A percentile compares a stretch with the other conserved stretches of the same genome.
Evolutionary conservation across 2,888 invertebrate species (phyloP).

Genomic region (Exephanes ischioxanthus): DNA sequence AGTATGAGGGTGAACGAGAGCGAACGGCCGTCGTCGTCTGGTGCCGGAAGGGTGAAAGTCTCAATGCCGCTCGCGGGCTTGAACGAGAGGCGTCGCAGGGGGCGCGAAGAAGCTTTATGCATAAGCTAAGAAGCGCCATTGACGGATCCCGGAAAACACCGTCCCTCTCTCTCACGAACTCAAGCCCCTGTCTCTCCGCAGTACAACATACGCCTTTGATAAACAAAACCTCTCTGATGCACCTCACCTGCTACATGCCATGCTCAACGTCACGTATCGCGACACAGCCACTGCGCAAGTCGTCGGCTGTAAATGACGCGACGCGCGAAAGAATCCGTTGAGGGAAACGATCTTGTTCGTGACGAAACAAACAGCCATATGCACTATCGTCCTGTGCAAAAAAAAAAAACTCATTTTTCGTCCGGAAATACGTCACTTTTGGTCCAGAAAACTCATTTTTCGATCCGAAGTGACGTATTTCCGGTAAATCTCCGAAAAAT

Average conservation of each 20-base stretch:
- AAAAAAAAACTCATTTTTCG: neutral
- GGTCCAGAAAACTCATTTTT: neutral
- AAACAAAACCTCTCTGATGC: slow-evolving; percentile 37
- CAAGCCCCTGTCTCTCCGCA: slow-evolving; percentile 2
- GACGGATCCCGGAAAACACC: slow-evolving; percentile 74
- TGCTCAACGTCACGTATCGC: slow-evolving; percentile 20
- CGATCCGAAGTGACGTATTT: neutral
- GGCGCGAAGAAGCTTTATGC: slow-evolving; percentile 81
- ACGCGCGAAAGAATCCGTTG: neutral
- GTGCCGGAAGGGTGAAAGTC: slow-evolving; percentile 67
- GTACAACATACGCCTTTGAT: slow-evolving; percentile 30
- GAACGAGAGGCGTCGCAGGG: slow-evolving; percentile 51
- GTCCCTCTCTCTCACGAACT: neutral
- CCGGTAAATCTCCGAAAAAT: too few relatives aligned
- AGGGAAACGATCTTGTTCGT: neutral
- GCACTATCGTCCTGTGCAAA: too few relatives aligned
- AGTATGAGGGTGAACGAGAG: slow-evolving; percentile 69
- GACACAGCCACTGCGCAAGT: slow-evolving; percentile 1
- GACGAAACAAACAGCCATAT: too few relatives aligned
- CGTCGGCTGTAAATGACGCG: slow-evolving; percentile 13
- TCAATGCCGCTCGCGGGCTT: slow-evolving; percentile 58
- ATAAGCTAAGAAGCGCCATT: slow-evolving; percentile 83
- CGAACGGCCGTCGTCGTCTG: slow-evolving; percentile 64
- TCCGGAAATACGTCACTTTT: neutral
- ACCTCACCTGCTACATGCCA: neutral